These are phyloP conservation scores for Hybos culiciformis DNA, from an alignment of 2,888 invertebrate species.

Conservation along the genomic window DNA sequence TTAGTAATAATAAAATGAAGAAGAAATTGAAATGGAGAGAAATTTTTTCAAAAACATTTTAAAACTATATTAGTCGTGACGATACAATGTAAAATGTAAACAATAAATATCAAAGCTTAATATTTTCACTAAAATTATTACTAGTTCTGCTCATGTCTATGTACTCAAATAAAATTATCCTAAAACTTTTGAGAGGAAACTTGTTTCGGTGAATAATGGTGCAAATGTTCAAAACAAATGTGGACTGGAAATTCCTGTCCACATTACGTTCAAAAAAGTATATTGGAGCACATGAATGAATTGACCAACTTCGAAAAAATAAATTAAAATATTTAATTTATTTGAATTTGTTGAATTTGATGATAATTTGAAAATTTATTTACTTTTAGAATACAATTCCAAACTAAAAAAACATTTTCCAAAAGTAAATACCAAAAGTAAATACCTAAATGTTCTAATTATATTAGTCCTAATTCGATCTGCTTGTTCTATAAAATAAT, in stretches of 20 bases:
- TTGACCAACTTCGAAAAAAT: constrained; percentile 35
- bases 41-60: constrained; percentile 11
- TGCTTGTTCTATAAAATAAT: too few species aligned
- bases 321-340: constrained; percentile 39
- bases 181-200: too few species aligned
- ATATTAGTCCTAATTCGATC: too few species aligned
- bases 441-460: too few species aligned
- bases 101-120: constrained; percentile 50
- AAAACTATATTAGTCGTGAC: constrained; percentile 35
- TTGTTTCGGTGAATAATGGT: too few species aligned
- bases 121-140: constrained; percentile 46
- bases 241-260: too few species aligned
- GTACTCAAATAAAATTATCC: constrained; percentile 24
- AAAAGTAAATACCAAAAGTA: too few species aligned
- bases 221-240: too few species aligned
- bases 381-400: too few species aligned
- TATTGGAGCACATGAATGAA: constrained; percentile 27
- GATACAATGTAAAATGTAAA: constrained; percentile 33
- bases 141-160: constrained; percentile 38
- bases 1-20: constrained; percentile 28
- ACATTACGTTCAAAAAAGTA: constrained; percentile 30
- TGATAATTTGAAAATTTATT: too few species aligned
- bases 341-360: constrained; percentile 41
- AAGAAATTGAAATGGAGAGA: not conserved
- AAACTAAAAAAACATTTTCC: too few species aligned